A percentile compares a stretch with the other conserved stretches of the same genome.
Evolutionary conservation across 2,888 invertebrate genomes (phyloP).

Genomic region (Platycheirus rosarum): DNA sequence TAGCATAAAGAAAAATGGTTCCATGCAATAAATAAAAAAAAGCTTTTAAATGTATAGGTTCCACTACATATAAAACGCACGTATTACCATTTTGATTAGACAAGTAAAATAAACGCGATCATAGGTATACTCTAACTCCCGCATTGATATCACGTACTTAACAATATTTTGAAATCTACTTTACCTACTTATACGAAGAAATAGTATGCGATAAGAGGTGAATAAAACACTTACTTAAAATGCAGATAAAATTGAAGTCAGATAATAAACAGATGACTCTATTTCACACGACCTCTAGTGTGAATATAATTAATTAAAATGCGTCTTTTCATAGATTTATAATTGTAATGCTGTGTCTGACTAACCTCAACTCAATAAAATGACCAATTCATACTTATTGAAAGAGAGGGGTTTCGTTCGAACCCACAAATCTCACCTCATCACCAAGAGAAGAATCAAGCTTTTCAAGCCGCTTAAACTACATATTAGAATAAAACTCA

Average conservation of each 20-base stretch:
- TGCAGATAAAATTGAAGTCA: background rate
- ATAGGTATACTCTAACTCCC: constrained; percentile 10
- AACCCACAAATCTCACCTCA: constrained; percentile 30
- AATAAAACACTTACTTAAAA: constrained; percentile 1
- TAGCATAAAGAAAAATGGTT: too few species aligned
- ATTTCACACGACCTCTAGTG: background rate
- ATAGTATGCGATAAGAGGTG: constrained; percentile 19
- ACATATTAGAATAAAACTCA: background rate
- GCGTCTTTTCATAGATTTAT: background rate
- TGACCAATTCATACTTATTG: constrained; percentile 1
- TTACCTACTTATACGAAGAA: background rate
- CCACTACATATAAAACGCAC: background rate
- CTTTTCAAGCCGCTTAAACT: constrained; percentile 68
- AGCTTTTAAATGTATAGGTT: background rate
- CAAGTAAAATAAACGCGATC: constrained; percentile 14
- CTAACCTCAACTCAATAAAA: constrained; percentile 8
- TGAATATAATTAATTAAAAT: constrained; percentile 10
- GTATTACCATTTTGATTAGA: constrained; percentile 16
- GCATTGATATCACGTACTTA: constrained; percentile 14
- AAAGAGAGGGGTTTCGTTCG: constrained; percentile 23
- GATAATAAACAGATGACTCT: background rate
- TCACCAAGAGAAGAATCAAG: constrained; percentile 36
- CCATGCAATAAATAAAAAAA: too few species aligned
- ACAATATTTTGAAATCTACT: constrained; percentile 1
- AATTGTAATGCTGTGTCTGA: background rate